Evolutionary conservation across 2,888 invertebrate genomes (phyloP).

Genomic region (Ferdinandea cuprea): DNA sequence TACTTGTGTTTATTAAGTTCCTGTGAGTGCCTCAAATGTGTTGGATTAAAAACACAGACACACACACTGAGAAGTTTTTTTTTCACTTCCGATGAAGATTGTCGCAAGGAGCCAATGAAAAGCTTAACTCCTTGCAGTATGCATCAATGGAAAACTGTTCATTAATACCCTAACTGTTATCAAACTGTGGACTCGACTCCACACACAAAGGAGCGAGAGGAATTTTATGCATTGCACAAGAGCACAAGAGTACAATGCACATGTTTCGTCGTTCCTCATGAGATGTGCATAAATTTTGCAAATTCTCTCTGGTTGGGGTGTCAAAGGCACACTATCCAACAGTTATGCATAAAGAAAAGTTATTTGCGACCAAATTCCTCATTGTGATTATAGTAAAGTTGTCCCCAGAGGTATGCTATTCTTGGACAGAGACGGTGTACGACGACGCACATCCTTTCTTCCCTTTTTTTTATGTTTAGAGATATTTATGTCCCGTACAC

Average conservation of each 20-base stretch:
- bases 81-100: no score
- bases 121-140: not conserved
- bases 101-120: not conserved
- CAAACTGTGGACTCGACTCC: not conserved
- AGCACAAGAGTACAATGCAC: not conserved
- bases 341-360: slow-evolving; percentile 42
- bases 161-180: not conserved
- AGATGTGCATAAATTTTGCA: slow-evolving; percentile 10
- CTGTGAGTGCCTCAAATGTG: not conserved
- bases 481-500: slow-evolving; percentile 9
- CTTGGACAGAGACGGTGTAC: not conserved
- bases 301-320: slow-evolving; percentile 5
- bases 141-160: not conserved
- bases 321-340: not conserved
- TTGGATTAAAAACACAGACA: not conserved
- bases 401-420: slow-evolving; percentile 27
- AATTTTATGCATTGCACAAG: not conserved
- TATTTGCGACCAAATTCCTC: slow-evolving; percentile 60
- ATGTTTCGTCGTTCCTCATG: no score
- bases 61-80: not conserved
- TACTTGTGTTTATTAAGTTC: slow-evolving; percentile 21
- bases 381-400: slow-evolving; percentile 44
- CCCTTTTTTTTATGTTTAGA: slow-evolving; percentile 35
- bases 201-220: no score
- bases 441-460: slow-evolving; percentile 7